Evolutionary conservation across 92 coral and sea anemone species (phyloP).

Genomic region (Heliopora coerulea): DNA sequence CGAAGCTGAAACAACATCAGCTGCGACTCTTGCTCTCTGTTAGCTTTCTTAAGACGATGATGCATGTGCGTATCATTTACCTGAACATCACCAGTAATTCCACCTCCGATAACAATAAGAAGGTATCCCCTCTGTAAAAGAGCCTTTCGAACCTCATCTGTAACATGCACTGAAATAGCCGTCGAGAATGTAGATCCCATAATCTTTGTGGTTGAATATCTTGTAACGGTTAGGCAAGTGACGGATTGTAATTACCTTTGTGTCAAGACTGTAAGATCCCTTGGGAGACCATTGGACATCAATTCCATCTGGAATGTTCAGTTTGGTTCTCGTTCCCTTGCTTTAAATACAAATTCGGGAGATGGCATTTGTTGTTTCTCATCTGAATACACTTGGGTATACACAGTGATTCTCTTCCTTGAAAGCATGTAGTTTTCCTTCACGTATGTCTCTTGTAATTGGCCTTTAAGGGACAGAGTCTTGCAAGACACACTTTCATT

Average conservation of each 20-base stretch:
- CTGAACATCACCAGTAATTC: constrained; percentile 39
- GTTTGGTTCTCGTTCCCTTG: not conserved
- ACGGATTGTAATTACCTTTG: not conserved
- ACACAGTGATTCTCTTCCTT: constrained; percentile 18
- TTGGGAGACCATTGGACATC: constrained; percentile 11
- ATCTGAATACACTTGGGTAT: not conserved
- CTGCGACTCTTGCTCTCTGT: constrained; percentile 31
- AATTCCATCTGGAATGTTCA: not conserved
- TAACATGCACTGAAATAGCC: constrained; percentile 38
- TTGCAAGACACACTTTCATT: not conserved
- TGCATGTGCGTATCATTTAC: constrained; percentile 43
- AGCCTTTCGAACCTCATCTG: constrained; percentile 40
- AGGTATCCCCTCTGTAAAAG: constrained; percentile 34
- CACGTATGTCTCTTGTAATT: not conserved
- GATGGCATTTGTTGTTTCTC: not conserved
- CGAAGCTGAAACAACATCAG: constrained; percentile 46
- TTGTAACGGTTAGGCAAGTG: constrained; percentile 21
- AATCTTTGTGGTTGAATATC: constrained; percentile 28
- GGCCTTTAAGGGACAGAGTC: constrained; percentile 15
- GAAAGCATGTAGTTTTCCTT: constrained; percentile 26
- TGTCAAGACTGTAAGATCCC: constrained; percentile 23
- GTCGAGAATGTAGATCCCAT: constrained; percentile 40
- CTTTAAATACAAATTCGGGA: constrained; percentile 26
- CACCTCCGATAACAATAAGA: constrained; percentile 39
- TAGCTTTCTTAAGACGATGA: constrained; percentile 33